Conservation (phyloP, 2,888 invertebrate species). For the Neocrepidodera transversa region DNA sequence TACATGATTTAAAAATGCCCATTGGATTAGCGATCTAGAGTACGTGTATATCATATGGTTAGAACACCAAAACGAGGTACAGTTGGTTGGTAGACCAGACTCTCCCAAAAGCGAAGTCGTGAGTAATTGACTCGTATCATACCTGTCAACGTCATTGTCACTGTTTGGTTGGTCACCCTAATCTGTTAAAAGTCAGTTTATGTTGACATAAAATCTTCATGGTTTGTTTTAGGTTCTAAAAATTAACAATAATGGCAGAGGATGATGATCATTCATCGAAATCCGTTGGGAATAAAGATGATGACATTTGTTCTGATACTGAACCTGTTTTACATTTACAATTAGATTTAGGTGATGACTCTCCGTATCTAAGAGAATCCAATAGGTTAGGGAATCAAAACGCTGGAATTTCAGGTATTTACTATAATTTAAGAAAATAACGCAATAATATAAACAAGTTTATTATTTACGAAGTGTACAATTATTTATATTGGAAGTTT, state of each 20-base stretch:
- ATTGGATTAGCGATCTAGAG: too few relatives aligned
- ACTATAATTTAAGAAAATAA: background rate
- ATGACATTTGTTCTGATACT: constrained; percentile 40
- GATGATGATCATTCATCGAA: constrained; percentile 40
- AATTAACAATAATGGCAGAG: constrained; percentile 40
- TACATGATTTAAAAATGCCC: too few relatives aligned
- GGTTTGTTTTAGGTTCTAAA: constrained; percentile 26
- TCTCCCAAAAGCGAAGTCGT: too few relatives aligned
- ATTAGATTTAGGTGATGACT: constrained; percentile 52
- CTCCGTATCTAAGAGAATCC: constrained; percentile 40
- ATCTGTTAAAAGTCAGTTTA: background rate
- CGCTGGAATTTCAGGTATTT: constrained; percentile 43
- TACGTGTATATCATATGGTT: too few relatives aligned
- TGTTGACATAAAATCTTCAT: constrained; percentile 17
- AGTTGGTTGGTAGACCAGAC: too few relatives aligned
- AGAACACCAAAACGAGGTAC: too few relatives aligned
- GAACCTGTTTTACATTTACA: constrained; percentile 43
- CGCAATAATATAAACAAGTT: constrained; percentile 11
- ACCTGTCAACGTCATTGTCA: too few relatives aligned
- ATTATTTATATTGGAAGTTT: too few relatives aligned
- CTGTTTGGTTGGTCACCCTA: too few relatives aligned
- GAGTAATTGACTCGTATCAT: too few relatives aligned
- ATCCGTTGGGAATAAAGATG: constrained; percentile 32
- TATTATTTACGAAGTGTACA: too few relatives aligned
- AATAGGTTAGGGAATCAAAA: constrained; percentile 51